phyloP scores from a whole-genome alignment of 2,797 vertebrate genomes.

The Myotis vivesi region DNA sequence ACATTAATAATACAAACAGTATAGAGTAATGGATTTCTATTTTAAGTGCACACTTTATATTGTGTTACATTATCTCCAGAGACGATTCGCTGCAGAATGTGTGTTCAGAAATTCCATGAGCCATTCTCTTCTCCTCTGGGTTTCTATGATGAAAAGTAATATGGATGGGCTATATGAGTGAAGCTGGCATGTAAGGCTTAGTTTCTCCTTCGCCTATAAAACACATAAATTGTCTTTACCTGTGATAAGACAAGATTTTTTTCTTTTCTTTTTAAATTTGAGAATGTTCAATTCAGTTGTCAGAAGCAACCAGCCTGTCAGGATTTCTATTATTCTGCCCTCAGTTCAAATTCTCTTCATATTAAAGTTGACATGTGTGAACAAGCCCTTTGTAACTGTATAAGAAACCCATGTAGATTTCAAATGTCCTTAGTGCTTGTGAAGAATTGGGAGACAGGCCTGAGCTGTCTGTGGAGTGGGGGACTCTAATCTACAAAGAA shows the following conservation, averaged over 20 bases:
- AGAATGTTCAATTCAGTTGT: neutral
- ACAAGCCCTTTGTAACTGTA: too few species aligned
- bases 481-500: neutral
- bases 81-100: fast-evolving
- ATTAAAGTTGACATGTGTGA: neutral
- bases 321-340: neutral
- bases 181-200: neutral
- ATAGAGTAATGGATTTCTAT: neutral
- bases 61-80: neutral
- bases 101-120: neutral
- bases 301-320: neutral
- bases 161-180: fast-evolving
- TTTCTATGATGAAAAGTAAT: too few species aligned
- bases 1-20: neutral
- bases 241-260: neutral
- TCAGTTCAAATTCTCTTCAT: neutral
- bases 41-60: neutral
- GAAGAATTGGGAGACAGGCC: neutral
- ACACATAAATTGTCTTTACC: neutral
- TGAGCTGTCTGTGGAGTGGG: fast-evolving
- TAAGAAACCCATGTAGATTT: fast-evolving
- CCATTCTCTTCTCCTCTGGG: too few species aligned
- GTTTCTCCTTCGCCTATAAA: neutral
- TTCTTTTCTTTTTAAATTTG: neutral
- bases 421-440: neutral